Conservation (phyloP, 2,888 invertebrate species). For the Gymnocheta viridis region DNA sequence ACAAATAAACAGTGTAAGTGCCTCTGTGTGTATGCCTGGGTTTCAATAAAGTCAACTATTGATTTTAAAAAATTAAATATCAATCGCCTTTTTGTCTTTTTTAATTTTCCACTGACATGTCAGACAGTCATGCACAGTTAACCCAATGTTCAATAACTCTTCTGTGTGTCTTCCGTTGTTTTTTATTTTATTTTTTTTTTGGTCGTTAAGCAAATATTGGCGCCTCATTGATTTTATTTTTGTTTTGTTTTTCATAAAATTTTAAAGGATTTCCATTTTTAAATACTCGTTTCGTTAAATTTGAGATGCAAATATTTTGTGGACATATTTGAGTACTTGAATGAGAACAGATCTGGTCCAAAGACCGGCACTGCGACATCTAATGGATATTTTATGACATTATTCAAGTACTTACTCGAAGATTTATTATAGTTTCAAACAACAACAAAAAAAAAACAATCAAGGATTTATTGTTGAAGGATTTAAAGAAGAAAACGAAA, state of each 20-base stretch:
- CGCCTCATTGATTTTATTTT: conserved; percentile 50
- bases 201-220: conserved; percentile 34
- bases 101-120: conserved; percentile 55
- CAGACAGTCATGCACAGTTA: conserved; percentile 14
- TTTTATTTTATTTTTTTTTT: conserved; percentile 3
- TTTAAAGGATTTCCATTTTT: conserved; percentile 3
- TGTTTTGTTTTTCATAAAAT: conserved; percentile 12
- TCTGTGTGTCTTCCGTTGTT: conserved; percentile 9
- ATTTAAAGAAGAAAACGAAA: too few species aligned
- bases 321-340: not conserved
- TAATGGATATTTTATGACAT: too few species aligned
- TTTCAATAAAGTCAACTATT: conserved; percentile 15
- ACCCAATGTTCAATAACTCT: conserved; percentile 15
- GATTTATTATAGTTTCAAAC: not conserved
- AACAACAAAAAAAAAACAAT: not conserved
- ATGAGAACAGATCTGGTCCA: too few species aligned
- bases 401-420: not conserved
- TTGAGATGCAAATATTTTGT: conserved; percentile 49
- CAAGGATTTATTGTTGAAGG: too few species aligned
- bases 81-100: conserved; percentile 37
- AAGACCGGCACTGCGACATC: too few species aligned
- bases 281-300: conserved; percentile 11
- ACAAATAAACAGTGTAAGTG: conserved; percentile 17
- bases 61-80: conserved; percentile 26
- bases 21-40: conserved; percentile 9